Base-by-base conservation (phyloP, 2,797 vertebrate genomes). In the Pagetopsis macropterus region DNA sequence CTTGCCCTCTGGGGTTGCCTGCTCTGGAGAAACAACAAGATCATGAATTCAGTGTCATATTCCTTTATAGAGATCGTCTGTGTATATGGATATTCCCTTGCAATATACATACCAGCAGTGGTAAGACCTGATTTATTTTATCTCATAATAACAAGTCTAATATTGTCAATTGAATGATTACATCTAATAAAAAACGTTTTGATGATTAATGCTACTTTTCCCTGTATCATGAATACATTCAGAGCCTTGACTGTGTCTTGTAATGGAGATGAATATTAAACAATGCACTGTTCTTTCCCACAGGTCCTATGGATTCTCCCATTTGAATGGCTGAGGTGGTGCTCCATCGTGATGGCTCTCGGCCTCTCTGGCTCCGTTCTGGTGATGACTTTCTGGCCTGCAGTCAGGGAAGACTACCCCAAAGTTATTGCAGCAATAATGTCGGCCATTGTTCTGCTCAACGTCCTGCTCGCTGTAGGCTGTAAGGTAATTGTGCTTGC, bases 61-160 rank as follows among this genome's bases (percentile, higher is more conserved):
- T 97, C 97, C 0, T 99, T 99, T 75, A 94, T 99, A 94, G 97
- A 99, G 94, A 97, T 99, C 0, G 95, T 98, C 77, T 99, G 98
- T 45, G 97, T 97, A 0, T 99, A 99, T 0, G 98, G 98, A 82
- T 99, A 99, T 84, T 99, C 97, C 0, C 97, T 99, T 70, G 95
- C 96, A 51, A 88, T 99, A 84, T 99, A 98, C 88, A 95, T 99
- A 72, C 98, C 98, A 80, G 97, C 97, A 11, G 97, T 96, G 84
- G 98, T 99, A 93, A 73, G 96, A 92, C 55, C 15, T 70, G 2
- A 19, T 46, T 5, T 3, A n/a, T n/a, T 5, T 5, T 14, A 46
- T 50, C 6, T 64, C 4, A 21, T 17, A 56, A 33, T 59, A 44
- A 43, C 3, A 43, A 10, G 4, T 43, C 0, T 31, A 56, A 54